Base-by-base conservation (phyloP, 2,113 vertebrate genomes). In the Pelodiscus sinensis region DNA sequence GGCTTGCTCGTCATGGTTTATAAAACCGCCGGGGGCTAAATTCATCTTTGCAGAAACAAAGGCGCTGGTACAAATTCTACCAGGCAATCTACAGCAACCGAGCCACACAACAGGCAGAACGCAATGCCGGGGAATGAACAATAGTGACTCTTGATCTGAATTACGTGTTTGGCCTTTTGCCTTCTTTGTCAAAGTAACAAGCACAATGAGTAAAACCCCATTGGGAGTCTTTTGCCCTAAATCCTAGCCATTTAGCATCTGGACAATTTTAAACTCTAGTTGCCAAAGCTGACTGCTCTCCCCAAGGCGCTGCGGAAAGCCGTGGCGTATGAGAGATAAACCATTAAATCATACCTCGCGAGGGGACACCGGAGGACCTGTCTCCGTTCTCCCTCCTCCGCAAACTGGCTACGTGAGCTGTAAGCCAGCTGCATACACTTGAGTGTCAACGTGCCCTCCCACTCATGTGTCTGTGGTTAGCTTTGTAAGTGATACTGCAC, bases 31-130 rank as follows among this genome's bases (percentile, higher is more conserved):
- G 4, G 16, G 1, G 0, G 29, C 83, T 15, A 21, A 92, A 51
- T 5, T 25, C 50, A 35, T n/a, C 8, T 0, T 0, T 29, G 27
- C 62, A 13, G 65, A 31, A 79, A 3, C 9, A 11, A 1, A 0
- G 1, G 10, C 3, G 51, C 52, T 54, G 52, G 10, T 54, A 54
- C 13, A 0, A 38, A 18, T 24, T 62, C 3, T 31, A 51, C 31
- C 7, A 50, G 60, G 85, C 79, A 13, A 25, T 1, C 56, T 8
- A 44, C n/a, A 78, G 13, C 55, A 12, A 0, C 1, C 4, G 27
- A 6, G 3, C 0, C 83, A 57, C 3, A 7, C 25, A 0, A 1
- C 18, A 4, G 21, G 65, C 52, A 73, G 79, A 77, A 87, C 22
- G 50, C 58, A 35, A 73, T 92, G 77, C 0, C 0, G 18, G 1